phyloP scores from a whole-genome alignment of 1,140 invertebrate species.

The Anastatus disparis region DNA sequence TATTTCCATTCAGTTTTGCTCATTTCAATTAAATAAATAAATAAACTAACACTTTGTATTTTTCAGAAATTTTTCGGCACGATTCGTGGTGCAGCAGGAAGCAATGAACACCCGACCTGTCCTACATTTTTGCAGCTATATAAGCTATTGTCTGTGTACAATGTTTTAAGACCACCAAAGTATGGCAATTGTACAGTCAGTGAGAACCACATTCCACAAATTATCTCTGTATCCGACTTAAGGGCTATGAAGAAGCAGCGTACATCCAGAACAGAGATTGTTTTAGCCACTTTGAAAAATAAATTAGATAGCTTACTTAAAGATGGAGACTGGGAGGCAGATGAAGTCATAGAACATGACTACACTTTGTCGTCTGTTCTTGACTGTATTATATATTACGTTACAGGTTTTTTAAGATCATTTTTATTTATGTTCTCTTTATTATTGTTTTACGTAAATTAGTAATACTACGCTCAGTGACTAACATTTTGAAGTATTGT shows the following conservation, averaged over 20 bases:
- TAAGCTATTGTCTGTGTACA: neutral
- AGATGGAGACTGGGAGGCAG: neutral
- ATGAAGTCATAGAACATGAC: neutral
- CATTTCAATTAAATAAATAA: too few relatives aligned
- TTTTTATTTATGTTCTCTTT: too few relatives aligned
- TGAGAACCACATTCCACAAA: neutral
- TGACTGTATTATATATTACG: neutral
- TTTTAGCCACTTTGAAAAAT: neutral
- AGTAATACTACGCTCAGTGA: too few relatives aligned
- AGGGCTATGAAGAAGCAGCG: too few relatives aligned
- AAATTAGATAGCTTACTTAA: neutral
- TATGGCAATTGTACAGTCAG: neutral
- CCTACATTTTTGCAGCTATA: neutral
- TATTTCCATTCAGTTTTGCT: too few relatives aligned
- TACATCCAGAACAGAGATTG: neutral
- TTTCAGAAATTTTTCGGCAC: too few relatives aligned
- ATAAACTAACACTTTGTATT: too few relatives aligned
- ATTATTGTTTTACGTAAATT: too few relatives aligned
- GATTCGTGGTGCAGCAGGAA: too few relatives aligned
- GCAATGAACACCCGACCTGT: neutral
- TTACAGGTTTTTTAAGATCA: slow-evolving; percentile 1
- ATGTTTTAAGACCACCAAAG: neutral
- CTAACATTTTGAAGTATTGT: too few relatives aligned
- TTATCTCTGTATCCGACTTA: neutral
- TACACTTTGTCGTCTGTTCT: neutral